A percentile compares a stretch with the other conserved stretches of the same genome.
Evolutionary conservation across 2,797 vertebrate genomes (phyloP).

Genomic region (Centroberyx gerrardi): DNA sequence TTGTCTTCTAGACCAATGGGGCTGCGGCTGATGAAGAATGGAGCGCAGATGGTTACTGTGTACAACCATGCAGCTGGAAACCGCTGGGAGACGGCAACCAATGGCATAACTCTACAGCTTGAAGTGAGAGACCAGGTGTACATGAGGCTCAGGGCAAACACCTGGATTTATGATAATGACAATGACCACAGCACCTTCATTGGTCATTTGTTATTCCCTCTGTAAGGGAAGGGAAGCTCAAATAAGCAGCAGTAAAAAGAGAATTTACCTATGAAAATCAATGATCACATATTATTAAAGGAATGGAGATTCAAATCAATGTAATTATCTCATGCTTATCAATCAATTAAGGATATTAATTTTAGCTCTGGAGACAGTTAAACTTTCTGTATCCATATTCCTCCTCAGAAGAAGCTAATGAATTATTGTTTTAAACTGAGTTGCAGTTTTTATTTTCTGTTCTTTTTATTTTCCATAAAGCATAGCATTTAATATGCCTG

Average conservation of each 20-base stretch:
- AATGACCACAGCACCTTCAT: conserved; percentile 46
- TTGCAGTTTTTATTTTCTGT: no score
- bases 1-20: accelerated
- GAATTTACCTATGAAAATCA: no score
- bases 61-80: neutral
- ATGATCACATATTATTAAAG: no score
- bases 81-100: conserved; percentile 17
- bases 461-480: no score
- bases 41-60: conserved; percentile 18
- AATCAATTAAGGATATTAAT: no score
- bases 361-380: no score
- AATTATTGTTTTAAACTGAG: no score
- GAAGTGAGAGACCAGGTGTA: conserved; percentile 55
- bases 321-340: no score
- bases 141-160: neutral
- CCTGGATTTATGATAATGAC: conserved; percentile 18
- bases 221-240: conserved; percentile 18
- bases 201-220: conserved; percentile 54
- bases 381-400: no score
- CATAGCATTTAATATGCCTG: no score
- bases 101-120: conserved; percentile 51
- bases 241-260: neutral
- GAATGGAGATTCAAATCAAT: no score
- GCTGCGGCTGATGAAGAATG: conserved; percentile 57
- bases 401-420: no score